phyloP scores from a whole-genome alignment of 92 coral and sea anemone genomes.

The Nematostella vectensis region DNA sequence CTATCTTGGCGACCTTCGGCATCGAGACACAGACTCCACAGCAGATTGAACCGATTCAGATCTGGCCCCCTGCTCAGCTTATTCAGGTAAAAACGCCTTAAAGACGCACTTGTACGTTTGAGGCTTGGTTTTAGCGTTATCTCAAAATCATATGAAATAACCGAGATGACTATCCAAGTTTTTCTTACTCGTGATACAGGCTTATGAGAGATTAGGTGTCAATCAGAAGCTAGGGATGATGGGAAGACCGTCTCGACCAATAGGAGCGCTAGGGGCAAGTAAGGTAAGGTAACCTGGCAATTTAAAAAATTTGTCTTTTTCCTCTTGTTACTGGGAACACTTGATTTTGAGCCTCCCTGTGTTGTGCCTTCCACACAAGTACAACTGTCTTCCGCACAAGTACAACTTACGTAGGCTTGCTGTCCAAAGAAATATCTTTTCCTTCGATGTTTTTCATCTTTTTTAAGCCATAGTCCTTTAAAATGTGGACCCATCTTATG shows the following conservation, averaged over 20 bases:
- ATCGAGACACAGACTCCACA: conserved; percentile 95
- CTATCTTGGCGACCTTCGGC: conserved; percentile 92
- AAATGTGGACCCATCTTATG: too few relatives aligned
- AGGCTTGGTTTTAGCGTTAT: too few relatives aligned
- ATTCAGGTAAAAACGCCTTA: conserved; percentile 45
- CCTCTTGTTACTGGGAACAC: background rate
- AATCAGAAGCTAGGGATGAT: conserved; percentile 76
- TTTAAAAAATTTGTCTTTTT: background rate
- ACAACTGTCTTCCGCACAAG: too few relatives aligned
- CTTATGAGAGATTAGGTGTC: conserved; percentile 83
- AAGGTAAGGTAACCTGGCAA: conserved; percentile 45
- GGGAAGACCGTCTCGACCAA: conserved; percentile 90
- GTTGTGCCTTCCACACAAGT: background rate
- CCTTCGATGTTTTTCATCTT: too few relatives aligned
- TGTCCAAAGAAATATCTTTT: too few relatives aligned
- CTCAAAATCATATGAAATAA: too few relatives aligned
- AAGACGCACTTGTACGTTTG: background rate
- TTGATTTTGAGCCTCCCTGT: too few relatives aligned
- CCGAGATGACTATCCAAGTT: background rate
- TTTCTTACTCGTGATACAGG: conserved; percentile 24
- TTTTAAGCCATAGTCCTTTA: too few relatives aligned
- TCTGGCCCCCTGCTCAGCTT: conserved; percentile 92
- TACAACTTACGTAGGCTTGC: too few relatives aligned
- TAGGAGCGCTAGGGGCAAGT: conserved; percentile 91
- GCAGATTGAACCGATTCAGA: conserved; percentile 90